Evolutionary conservation across 2,113 vertebrate genomes (phyloP), one percentile per base, ranked within the genome.

Genomic region (Brachypodius melanocephalos): DNA sequence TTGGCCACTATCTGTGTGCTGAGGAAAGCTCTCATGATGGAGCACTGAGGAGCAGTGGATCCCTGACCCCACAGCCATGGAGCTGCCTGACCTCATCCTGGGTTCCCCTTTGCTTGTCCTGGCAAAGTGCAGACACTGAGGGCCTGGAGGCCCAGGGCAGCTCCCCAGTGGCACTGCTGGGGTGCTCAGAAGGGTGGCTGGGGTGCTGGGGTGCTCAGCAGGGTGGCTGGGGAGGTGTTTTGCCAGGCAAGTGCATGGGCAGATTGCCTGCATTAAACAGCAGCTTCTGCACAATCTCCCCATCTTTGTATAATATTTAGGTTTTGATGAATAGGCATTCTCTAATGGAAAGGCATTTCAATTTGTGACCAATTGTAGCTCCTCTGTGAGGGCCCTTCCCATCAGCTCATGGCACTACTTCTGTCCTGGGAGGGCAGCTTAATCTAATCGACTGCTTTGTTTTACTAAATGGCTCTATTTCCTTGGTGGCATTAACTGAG

Each of bases 401-500:
- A 45, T 72, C 69, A 81, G 73, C 89, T 94, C 36, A 3, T 26
- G 46, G 62, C 54, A 34, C 78, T 83, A 81, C 74, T 49, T 0
- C 54, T 73, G 55, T 91, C 89, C 87, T 58, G 6, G 51, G 88
- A 90, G 95, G 52, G 61, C 4, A 3, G 45, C 84, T 92, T 87
- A 89, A 91, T 93, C 85, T 57, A 69, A 88, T 93, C 0, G 3
- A 13, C 49, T 59, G 52, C 67, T 93, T 93, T 91, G 54, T 95
- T 94, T 91, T 38, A 52, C 93, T 95, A 78, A 96, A 88, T 95
- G 81, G 67, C 78, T 96, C 62, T 76, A 24, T 96, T 88, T 93
- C 93, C 87, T 89, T 91, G 78, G 93, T 93, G 81, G 74, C 71
- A 76, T 95, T 95, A 93, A 71, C 74, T 36, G 78, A 94, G 34